Conservation (phyloP, 1,140 invertebrate genomes). For the Oryzaephilus surinamensis region DNA sequence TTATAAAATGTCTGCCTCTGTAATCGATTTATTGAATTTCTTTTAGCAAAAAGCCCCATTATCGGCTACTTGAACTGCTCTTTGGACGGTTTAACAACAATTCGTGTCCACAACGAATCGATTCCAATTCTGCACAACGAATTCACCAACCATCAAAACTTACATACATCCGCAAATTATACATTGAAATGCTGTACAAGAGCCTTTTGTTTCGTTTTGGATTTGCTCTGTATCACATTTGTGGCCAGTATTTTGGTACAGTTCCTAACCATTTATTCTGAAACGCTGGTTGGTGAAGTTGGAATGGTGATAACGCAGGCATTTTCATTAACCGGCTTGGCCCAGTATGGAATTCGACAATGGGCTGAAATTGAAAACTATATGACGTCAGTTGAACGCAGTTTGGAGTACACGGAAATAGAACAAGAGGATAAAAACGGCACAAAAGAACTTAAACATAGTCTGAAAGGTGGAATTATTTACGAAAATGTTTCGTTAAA, state of each 20-base stretch:
- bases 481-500: conserved; percentile 51
- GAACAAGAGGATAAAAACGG: conserved; percentile 4
- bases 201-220: conserved; percentile 63
- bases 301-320: conserved; percentile 65
- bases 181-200: conserved; percentile 47
- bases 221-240: conserved; percentile 60
- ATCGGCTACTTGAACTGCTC: conserved; percentile 76
- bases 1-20: neutral
- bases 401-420: conserved; percentile 24
- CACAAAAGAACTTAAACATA: conserved; percentile 6
- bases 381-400: conserved; percentile 65
- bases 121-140: conserved; percentile 64
- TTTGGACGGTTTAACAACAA: conserved; percentile 76
- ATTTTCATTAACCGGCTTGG: conserved; percentile 62
- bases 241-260: conserved; percentile 54
- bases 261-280: conserved; percentile 47
- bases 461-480: conserved; percentile 10
- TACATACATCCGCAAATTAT: conserved; percentile 53
- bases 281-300: conserved; percentile 48
- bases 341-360: conserved; percentile 69
- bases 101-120: conserved; percentile 67
- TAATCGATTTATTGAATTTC: neutral
- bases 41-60: conserved; percentile 44
- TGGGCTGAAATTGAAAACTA: conserved; percentile 65
- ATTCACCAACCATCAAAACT: conserved; percentile 66